Conservation (phyloP, 2,113 vertebrate genomes). For the Hystrix cristata region DNA sequence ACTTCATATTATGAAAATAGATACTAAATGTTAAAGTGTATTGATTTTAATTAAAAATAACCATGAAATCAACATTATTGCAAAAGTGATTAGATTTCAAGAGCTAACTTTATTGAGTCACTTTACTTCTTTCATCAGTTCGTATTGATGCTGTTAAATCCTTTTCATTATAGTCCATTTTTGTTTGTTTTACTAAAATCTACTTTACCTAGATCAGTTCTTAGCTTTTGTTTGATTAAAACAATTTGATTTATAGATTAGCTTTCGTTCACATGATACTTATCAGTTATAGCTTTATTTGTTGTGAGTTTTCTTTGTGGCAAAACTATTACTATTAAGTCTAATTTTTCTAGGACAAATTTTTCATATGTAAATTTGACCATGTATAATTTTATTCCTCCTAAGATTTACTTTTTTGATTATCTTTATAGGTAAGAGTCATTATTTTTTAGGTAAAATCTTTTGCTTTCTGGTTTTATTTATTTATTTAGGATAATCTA, state of each 20-base stretch:
- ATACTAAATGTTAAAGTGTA: not conserved
- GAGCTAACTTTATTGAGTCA: not conserved
- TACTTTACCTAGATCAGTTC: not conserved
- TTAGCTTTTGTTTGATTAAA: not conserved
- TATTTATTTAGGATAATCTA: not conserved
- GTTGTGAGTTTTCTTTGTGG: not conserved
- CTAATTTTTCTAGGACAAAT: not conserved
- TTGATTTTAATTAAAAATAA: not conserved
- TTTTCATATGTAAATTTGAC: slow-evolving; percentile 28
- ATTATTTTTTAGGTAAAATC: not conserved
- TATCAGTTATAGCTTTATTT: not conserved
- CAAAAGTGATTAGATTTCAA: not conserved
- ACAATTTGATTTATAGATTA: not conserved
- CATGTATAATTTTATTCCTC: not conserved
- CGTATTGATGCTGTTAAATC: not conserved
- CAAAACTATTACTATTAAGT: not conserved
- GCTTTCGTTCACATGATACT: not conserved
- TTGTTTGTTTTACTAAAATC: not conserved
- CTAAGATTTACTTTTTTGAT: not conserved
- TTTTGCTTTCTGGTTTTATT: not conserved
- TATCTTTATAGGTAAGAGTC: not conserved
- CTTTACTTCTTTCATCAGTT: not conserved
- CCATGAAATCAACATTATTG: not conserved
- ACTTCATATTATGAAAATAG: not conserved
- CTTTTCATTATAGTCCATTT: not conserved